Percentiles rank a stretch among this genome's conserved stretches.
Conservation (phyloP, 2,888 invertebrate genomes). For the Mycalesis mineus region DNA sequence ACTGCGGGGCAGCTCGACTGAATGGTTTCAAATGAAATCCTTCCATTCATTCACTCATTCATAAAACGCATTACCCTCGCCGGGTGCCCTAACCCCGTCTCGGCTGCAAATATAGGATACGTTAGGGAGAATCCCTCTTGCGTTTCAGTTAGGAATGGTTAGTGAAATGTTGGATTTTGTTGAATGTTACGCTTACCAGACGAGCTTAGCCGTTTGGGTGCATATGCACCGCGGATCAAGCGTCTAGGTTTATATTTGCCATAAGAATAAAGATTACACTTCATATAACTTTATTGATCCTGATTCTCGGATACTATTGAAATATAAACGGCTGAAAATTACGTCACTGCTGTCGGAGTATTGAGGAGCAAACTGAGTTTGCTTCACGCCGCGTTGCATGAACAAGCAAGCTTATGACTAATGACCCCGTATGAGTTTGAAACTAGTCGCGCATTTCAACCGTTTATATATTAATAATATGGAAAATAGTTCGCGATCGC, state of each 20-base stretch:
- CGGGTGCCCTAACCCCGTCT: slow-evolving; percentile 49
- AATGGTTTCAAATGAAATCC: slow-evolving; percentile 66
- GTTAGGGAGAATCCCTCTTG: slow-evolving; percentile 53
- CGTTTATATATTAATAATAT: no score
- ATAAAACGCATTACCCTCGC: slow-evolving; percentile 68
- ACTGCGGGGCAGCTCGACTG: slow-evolving; percentile 46
- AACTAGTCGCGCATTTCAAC: no score
- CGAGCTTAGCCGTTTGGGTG: slow-evolving; percentile 50
- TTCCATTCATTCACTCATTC: slow-evolving; percentile 69
- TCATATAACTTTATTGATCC: no score
- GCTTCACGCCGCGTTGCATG: no score
- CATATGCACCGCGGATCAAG: slow-evolving; percentile 46
- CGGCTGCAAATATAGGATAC: slow-evolving; percentile 56
- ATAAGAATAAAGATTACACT: slow-evolving; percentile 40
- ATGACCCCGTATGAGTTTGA: no score
- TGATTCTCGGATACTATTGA: no score
- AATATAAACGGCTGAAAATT: no score
- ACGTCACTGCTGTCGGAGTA: no score
- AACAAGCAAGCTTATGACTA: no score
- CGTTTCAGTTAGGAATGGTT: slow-evolving; percentile 57
- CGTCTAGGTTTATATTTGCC: slow-evolving; percentile 49
- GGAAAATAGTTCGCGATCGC: no score
- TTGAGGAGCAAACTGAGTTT: no score
- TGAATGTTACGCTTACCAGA: slow-evolving; percentile 56
- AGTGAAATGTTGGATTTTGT: slow-evolving; percentile 63